These are phyloP conservation scores for Lasioglossum morio DNA, from an alignment of 2,888 invertebrate species.

Conservation along the genomic window DNA sequence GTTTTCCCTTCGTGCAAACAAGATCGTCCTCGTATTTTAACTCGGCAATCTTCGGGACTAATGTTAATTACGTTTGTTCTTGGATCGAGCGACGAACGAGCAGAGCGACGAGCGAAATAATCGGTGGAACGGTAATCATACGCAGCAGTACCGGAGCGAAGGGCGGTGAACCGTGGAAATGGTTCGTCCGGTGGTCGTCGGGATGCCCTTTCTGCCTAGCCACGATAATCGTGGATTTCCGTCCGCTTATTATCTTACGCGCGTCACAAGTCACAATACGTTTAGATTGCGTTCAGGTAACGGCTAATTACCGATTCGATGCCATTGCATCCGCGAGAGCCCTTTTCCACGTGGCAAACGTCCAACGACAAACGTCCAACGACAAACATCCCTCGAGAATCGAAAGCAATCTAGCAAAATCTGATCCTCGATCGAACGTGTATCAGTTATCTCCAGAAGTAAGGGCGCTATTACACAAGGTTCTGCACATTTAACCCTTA, in stretches of 20 bases:
- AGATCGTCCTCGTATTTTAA: constrained; percentile 50
- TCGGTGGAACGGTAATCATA: constrained; percentile 72
- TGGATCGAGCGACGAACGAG: constrained; percentile 37
- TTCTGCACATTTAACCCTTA: too few species aligned
- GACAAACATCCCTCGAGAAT: not conserved
- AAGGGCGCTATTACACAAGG: too few species aligned
- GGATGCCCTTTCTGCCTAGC: constrained; percentile 79
- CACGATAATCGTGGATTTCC: constrained; percentile 84
- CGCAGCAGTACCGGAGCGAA: constrained; percentile 73
- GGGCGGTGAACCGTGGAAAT: constrained; percentile 83
- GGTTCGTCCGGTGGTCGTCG: constrained; percentile 81
- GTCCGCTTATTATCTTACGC: constrained; percentile 79
- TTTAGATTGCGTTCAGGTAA: constrained; percentile 65
- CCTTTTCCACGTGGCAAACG: not conserved
- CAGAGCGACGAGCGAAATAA: constrained; percentile 60
- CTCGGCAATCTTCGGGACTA: constrained; percentile 29
- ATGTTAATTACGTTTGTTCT: constrained; percentile 65
- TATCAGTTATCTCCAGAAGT: not conserved
- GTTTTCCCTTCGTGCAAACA: constrained; percentile 53
- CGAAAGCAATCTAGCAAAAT: not conserved
- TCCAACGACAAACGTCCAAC: not conserved
- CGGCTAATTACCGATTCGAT: constrained; percentile 65
- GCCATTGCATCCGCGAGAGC: constrained; percentile 5
- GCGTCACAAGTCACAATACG: constrained; percentile 75
- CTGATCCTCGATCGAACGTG: not conserved